Percentiles rank a stretch among this genome's conserved stretches.
phyloP scores from a whole-genome alignment of 2,888 invertebrate species.

The Serripes groenlandicus region DNA sequence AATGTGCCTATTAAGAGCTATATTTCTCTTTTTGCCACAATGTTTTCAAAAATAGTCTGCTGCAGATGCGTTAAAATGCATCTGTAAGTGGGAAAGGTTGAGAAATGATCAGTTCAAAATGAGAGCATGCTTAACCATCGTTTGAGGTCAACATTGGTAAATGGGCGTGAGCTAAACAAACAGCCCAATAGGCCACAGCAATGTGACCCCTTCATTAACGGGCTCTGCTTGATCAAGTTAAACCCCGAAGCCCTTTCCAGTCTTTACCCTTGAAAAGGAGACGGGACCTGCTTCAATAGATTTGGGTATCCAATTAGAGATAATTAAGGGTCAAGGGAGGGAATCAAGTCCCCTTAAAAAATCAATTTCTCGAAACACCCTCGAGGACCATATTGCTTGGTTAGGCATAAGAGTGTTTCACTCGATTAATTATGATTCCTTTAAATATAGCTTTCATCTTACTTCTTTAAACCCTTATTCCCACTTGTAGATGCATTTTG shows the following conservation, averaged over 20 bases:
- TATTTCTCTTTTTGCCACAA: background rate
- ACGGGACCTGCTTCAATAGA: constrained; percentile 40
- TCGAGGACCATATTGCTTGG: constrained; percentile 20
- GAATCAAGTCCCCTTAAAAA: constrained; percentile 46
- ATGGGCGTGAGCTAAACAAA: constrained; percentile 20
- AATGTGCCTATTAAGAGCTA: background rate
- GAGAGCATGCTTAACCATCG: background rate
- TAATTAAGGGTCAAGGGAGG: constrained; percentile 64
- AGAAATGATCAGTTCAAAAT: background rate
- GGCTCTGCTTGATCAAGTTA: constrained; percentile 36
- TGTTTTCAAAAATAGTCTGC: background rate
- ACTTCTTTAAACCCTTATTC: constrained; percentile 20
- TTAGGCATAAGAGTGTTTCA: background rate
- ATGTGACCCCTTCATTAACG: constrained; percentile 61
- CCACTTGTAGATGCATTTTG: too few species aligned
- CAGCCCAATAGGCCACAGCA: constrained; percentile 52
- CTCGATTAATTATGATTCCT: background rate
- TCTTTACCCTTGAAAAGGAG: constrained; percentile 41
- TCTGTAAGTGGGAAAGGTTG: background rate
- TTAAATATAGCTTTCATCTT: background rate
- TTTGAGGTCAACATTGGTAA: background rate
- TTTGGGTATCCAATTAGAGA: constrained; percentile 67
- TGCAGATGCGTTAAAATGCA: background rate
- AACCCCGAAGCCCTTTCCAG: constrained; percentile 59
- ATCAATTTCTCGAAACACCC: constrained; percentile 61